These are phyloP conservation scores for Brenthis daphne DNA, from an alignment of 2,888 invertebrate genomes.

Conservation along the genomic window DNA sequence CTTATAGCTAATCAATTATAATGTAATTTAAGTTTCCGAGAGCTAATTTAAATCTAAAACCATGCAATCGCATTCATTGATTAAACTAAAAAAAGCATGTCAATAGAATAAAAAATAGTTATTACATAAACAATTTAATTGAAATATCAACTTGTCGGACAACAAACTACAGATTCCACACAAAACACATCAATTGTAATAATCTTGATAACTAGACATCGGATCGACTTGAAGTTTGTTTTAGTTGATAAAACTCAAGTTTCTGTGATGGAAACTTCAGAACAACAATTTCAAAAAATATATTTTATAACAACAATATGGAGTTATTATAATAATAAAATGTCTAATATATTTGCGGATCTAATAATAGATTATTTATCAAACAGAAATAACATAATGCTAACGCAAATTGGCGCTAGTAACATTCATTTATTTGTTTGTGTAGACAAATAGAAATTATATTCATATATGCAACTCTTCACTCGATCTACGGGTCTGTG, in stretches of 20 bases:
- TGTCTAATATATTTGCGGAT: conserved; percentile 3
- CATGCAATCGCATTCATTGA: conserved; percentile 74
- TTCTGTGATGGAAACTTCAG: background rate
- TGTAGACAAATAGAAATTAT: background rate
- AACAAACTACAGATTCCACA: conserved; percentile 78
- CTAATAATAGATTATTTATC: background rate
- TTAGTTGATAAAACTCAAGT: background rate
- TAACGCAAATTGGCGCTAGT: background rate
- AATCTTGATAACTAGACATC: conserved; percentile 22
- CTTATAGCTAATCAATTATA: conserved; percentile 70
- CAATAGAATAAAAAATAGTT: conserved; percentile 78
- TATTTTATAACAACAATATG: background rate
- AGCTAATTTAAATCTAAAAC: conserved; percentile 71
- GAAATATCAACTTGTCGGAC: conserved; percentile 78
- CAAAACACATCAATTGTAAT: conserved; percentile 64
- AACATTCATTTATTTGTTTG: background rate
- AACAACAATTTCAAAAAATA: background rate
- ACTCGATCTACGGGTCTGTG: too few relatives aligned
- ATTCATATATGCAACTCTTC: background rate
- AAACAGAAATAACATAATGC: conserved; percentile 1
- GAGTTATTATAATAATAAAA: background rate
- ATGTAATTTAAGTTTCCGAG: conserved; percentile 61
- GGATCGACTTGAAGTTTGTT: conserved; percentile 11
- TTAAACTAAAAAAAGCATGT: conserved; percentile 78
- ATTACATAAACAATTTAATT: conserved; percentile 80